Percentiles rank a stretch among this genome's conserved stretches.
phyloP scores from a whole-genome alignment of 2,888 invertebrate species.

The Lasioglossum calceatum region DNA sequence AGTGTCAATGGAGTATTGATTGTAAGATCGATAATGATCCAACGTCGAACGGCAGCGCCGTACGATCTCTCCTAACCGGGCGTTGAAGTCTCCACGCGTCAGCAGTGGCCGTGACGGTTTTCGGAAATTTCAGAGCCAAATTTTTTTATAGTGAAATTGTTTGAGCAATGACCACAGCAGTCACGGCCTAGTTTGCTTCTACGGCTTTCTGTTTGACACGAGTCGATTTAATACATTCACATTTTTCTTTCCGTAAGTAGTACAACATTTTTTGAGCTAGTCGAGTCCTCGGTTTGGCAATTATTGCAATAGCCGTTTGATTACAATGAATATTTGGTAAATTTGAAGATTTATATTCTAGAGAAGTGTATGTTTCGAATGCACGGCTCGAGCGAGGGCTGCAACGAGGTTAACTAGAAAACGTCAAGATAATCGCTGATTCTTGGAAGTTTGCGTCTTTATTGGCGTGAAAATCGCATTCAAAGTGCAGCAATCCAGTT shows the following conservation, averaged over 20 bases:
- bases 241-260: background rate
- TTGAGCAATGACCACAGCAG: background rate
- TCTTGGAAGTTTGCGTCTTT: background rate
- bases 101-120: background rate
- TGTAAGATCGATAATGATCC: background rate
- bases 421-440: background rate
- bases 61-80: conserved; percentile 3
- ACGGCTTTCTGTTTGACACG: background rate
- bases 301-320: background rate
- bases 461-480: conserved; percentile 7
- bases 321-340: background rate
- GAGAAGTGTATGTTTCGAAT: background rate
- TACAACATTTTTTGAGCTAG: background rate
- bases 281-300: background rate
- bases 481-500: conserved; percentile 18
- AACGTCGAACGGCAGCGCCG: background rate
- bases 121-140: background rate
- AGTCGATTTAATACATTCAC: background rate
- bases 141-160: background rate
- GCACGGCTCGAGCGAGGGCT: background rate
- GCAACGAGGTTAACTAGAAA: background rate
- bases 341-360: background rate
- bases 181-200: background rate
- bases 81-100: conserved; percentile 18
- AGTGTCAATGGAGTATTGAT: background rate